Conservation (phyloP, 2,113 vertebrate species). For the Pachyramphus minor region DNA sequence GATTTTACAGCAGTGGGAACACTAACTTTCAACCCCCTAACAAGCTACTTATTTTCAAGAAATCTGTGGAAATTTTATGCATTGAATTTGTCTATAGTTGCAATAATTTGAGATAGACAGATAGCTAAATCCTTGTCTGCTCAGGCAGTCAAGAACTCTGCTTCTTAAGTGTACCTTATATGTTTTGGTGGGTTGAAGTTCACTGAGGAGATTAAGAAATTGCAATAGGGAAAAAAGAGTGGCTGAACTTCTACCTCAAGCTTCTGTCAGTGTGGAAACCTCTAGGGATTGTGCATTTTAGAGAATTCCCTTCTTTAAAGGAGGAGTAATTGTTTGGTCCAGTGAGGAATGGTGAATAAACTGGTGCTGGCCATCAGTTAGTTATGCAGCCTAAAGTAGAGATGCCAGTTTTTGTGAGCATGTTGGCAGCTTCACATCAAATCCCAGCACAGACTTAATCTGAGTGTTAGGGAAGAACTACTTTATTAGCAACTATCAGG, state of each 20-base stretch:
- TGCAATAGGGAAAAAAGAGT: background rate
- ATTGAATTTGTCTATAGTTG: background rate
- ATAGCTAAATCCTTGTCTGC: background rate
- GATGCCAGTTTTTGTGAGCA: background rate
- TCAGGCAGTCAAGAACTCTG: background rate
- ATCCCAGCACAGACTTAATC: background rate
- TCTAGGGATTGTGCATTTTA: background rate
- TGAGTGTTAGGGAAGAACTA: background rate
- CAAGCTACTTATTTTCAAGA: background rate
- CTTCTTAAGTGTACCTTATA: background rate
- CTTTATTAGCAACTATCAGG: background rate
- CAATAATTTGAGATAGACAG: background rate
- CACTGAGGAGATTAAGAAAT: background rate
- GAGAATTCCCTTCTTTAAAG: background rate
- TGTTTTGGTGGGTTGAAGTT: background rate
- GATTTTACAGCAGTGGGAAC: background rate
- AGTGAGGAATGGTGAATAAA: background rate
- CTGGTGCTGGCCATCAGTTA: background rate
- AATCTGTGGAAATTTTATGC: background rate
- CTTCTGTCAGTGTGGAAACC: background rate
- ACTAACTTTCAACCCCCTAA: background rate
- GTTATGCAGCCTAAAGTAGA: background rate
- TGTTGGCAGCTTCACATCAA: background rate
- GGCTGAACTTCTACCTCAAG: background rate
- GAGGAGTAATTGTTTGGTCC: background rate